Evolutionary conservation across 2,113 vertebrate species (phyloP).

Genomic region (Trochalopteron elliotii): DNA sequence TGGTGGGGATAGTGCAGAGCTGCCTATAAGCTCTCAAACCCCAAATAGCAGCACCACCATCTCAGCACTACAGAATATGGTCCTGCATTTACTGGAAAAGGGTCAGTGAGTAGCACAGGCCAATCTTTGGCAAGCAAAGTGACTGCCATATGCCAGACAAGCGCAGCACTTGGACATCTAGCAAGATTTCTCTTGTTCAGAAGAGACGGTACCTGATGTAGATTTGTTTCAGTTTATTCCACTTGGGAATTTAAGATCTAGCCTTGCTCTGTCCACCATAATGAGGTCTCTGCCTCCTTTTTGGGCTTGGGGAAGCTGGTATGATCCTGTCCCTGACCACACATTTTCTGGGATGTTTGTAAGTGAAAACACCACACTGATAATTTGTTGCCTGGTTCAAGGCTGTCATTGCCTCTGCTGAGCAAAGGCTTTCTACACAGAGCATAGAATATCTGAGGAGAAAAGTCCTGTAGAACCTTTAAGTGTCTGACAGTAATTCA

Average conservation of each 20-base stretch:
- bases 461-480: not conserved
- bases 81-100: not conserved
- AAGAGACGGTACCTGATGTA: accelerated
- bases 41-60: not conserved
- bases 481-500: not conserved
- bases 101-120: not conserved
- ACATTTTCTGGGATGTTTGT: not conserved
- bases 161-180: not conserved
- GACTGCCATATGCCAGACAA: not conserved
- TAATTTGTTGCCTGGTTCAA: not conserved
- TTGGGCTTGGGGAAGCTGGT: not conserved
- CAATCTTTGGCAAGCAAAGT: not conserved
- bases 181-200: not conserved
- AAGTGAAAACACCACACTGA: not conserved
- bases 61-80: accelerated
- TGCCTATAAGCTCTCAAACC: not conserved
- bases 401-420: not conserved
- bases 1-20: not conserved
- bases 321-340: not conserved
- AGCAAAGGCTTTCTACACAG: not conserved
- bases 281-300: not conserved
- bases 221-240: not conserved
- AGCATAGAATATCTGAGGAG: not conserved
- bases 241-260: not conserved
- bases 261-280: not conserved